Percentiles rank a stretch among this genome's conserved stretches.
Evolutionary conservation across 2,797 vertebrate species (phyloP).

Genomic region (Sebastes matsubarae): DNA sequence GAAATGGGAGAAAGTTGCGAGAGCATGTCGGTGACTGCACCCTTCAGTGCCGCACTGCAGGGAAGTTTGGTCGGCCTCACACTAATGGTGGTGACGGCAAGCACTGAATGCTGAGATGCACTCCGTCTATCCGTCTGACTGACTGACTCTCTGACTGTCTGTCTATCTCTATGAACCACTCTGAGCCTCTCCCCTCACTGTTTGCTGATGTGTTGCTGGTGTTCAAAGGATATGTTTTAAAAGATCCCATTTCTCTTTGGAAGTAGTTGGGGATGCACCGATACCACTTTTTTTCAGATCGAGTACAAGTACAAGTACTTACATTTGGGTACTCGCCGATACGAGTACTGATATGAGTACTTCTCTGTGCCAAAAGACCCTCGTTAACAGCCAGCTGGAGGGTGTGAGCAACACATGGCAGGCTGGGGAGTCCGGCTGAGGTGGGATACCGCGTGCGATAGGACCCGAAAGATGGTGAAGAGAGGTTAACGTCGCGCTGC

Average conservation of each 20-base stretch:
- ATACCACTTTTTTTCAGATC: too few relatives aligned
- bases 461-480: too few relatives aligned
- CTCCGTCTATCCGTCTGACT: neutral
- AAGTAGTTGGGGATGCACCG: too few relatives aligned
- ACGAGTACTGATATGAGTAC: too few relatives aligned
- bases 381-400: too few relatives aligned
- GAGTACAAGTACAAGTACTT: too few relatives aligned
- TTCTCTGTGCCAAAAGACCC: too few relatives aligned
- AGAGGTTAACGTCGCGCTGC: too few relatives aligned
- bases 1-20: conserved; percentile 13
- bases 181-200: neutral
- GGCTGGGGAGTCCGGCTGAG: too few relatives aligned
- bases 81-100: conserved; percentile 40
- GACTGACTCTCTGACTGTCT: neutral
- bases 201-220: neutral
- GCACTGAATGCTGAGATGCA: conserved; percentile 33
- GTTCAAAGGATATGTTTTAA: neutral
- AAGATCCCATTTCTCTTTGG: neutral
- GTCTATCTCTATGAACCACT: neutral
- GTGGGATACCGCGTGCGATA: too few relatives aligned
- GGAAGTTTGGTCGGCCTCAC: conserved; percentile 37
- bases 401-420: too few relatives aligned
- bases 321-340: too few relatives aligned
- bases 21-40: conserved; percentile 62
- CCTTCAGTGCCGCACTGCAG: conserved; percentile 58